Evolutionary conservation across 2,113 vertebrate genomes (phyloP).

Genomic region (Sphaerodactylus townsendi): DNA sequence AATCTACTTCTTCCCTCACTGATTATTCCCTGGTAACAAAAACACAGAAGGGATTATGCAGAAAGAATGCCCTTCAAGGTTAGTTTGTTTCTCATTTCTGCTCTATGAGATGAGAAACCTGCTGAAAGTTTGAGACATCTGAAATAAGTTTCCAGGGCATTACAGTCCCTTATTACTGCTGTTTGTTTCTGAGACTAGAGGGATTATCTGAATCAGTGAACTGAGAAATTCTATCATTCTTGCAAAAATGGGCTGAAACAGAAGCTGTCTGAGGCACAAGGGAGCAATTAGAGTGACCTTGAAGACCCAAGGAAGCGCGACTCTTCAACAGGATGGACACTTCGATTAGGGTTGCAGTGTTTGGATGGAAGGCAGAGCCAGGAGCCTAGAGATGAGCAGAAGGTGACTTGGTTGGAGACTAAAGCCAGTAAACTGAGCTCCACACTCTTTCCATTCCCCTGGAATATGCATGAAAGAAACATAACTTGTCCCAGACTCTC

Average conservation of each 20-base stretch:
- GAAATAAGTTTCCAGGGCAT: slow-evolving; percentile 39
- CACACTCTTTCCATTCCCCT: no score
- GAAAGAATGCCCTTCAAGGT: slow-evolving; percentile 21
- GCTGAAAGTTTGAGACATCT: slow-evolving; percentile 42
- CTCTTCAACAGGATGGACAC: neutral
- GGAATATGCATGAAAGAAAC: neutral
- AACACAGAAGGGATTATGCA: slow-evolving; percentile 7
- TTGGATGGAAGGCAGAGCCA: neutral
- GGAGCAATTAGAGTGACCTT: slow-evolving; percentile 43
- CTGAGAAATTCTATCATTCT: slow-evolving; percentile 43
- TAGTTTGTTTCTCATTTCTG: slow-evolving; percentile 22
- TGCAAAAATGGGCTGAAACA: slow-evolving; percentile 41
- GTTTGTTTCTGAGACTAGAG: slow-evolving; percentile 44
- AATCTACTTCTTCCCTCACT: neutral
- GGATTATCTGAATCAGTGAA: slow-evolving; percentile 45
- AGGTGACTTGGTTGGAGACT: neutral
- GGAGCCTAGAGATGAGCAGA: neutral
- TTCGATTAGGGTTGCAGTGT: neutral
- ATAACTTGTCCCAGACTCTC: neutral
- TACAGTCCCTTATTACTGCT: slow-evolving; percentile 37
- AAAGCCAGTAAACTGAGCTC: neutral
- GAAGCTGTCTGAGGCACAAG: slow-evolving; percentile 10
- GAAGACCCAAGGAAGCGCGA: slow-evolving; percentile 1
- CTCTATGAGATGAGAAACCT: slow-evolving; percentile 24
- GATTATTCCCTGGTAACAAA: neutral